A percentile compares a stretch with the other conserved stretches of the same genome.
Evolutionary conservation across 2,888 invertebrate species (phyloP).

Genomic region (Scaeva pyrastri): DNA sequence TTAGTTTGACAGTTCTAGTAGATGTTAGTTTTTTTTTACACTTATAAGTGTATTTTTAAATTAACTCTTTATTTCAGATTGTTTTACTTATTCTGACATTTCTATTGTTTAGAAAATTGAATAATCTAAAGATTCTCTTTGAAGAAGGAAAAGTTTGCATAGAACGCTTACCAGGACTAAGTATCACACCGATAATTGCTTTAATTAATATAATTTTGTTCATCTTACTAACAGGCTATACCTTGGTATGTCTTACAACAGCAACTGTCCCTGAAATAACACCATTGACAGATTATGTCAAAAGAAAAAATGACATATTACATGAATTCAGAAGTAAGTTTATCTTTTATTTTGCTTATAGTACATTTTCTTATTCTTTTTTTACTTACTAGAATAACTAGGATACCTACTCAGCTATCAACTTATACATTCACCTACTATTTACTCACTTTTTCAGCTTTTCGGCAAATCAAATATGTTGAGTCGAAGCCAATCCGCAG

Average conservation of each 20-base stretch:
- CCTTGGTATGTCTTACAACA: slow-evolving; percentile 4
- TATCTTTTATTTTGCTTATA: too few relatives aligned
- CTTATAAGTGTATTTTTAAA: too few relatives aligned
- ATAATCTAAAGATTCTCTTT: neutral
- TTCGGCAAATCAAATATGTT: slow-evolving; percentile 88
- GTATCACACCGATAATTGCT: neutral
- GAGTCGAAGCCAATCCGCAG: slow-evolving; percentile 92
- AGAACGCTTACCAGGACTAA: neutral
- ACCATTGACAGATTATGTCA: neutral
- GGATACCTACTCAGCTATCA: too few relatives aligned
- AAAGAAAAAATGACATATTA: neutral
- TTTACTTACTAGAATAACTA: too few relatives aligned
- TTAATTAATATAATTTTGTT: neutral
- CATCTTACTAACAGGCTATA: neutral
- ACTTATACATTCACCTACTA: too few relatives aligned
- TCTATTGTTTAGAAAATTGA: neutral
- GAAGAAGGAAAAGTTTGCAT: neutral
- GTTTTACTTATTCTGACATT: too few relatives aligned
- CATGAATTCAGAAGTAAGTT: neutral
- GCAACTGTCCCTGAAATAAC: neutral
- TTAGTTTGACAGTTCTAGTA: neutral
- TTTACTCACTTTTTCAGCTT: too few relatives aligned
- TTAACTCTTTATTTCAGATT: too few relatives aligned
- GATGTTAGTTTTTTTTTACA: neutral
- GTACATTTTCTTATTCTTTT: too few relatives aligned